These are phyloP conservation scores for Bombus affinis DNA, from an alignment of 1,140 invertebrate species.

Conservation along the genomic window DNA sequence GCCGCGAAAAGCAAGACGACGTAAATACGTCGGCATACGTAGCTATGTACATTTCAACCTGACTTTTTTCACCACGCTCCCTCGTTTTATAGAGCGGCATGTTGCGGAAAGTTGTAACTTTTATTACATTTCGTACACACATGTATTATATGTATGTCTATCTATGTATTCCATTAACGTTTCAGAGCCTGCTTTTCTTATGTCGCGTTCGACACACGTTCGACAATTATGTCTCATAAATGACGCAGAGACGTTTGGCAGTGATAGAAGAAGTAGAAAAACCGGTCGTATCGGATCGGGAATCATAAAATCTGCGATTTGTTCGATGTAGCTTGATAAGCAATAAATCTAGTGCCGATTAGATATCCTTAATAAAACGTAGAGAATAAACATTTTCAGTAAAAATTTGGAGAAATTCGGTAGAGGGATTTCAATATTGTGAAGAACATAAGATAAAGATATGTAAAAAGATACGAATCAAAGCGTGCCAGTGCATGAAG, in stretches of 20 bases:
- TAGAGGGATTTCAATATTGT: no score
- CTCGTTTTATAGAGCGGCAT: constrained; percentile 14
- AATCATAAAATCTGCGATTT: neutral
- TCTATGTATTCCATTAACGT: neutral
- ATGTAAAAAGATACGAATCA: no score
- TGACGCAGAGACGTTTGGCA: no score
- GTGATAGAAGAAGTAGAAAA: neutral
- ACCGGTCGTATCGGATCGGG: neutral
- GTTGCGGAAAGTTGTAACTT: neutral
- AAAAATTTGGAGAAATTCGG: no score
- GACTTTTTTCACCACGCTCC: neutral
- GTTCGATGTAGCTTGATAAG: no score
- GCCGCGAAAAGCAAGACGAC: constrained; percentile 1
- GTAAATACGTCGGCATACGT: neutral
- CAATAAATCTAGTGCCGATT: no score
- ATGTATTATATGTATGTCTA: neutral
- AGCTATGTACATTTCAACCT: neutral
- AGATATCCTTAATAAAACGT: no score
- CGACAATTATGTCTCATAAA: neutral
- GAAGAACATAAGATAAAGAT: no score
- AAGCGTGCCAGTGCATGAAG: no score
- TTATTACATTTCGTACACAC: neutral
- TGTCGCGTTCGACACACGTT: neutral
- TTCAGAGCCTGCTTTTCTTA: neutral
- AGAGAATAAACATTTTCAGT: no score